Evolutionary conservation across 2,888 invertebrate genomes (phyloP).

Genomic region (Tenthredo livida): DNA sequence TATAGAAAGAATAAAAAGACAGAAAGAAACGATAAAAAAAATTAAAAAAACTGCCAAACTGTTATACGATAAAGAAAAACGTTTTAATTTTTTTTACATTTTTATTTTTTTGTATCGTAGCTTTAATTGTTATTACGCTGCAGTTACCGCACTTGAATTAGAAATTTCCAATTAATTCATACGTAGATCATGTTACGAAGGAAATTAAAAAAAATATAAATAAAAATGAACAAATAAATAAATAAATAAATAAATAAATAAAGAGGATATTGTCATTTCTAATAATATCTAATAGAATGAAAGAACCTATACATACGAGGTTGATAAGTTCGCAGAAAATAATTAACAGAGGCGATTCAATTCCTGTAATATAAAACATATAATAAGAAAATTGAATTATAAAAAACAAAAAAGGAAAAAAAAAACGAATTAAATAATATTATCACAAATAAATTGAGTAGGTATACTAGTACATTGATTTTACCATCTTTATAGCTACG

Average conservation of each 20-base stretch:
- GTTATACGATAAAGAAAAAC: slow-evolving; percentile 64
- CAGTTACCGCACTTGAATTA: slow-evolving; percentile 73
- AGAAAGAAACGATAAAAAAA: not conserved
- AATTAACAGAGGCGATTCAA: not conserved
- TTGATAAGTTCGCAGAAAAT: not conserved
- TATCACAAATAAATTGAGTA: slow-evolving; percentile 17
- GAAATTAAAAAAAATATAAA: not conserved
- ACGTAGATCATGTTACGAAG: slow-evolving; percentile 6
- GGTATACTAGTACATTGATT: not conserved
- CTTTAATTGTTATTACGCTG: slow-evolving; percentile 74
- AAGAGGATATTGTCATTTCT: slow-evolving; percentile 9
- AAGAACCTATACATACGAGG: not conserved
- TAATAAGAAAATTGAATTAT: not conserved
- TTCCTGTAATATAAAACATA: not conserved
- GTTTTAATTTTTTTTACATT: not conserved
- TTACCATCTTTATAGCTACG: not conserved
- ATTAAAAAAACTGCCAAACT: slow-evolving; percentile 60
- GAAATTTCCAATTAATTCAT: slow-evolving; percentile 63
- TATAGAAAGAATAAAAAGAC: slow-evolving; percentile 44
- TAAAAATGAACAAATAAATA: not conserved
- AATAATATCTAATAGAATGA: not conserved
- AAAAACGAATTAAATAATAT: slow-evolving; percentile 52
- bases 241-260: not conserved
- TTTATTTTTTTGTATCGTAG: slow-evolving; percentile 66
- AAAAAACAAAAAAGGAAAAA: not conserved